Evolutionary conservation across 1,140 invertebrate genomes (phyloP).

Genomic region (Epicauta chinensis): DNA sequence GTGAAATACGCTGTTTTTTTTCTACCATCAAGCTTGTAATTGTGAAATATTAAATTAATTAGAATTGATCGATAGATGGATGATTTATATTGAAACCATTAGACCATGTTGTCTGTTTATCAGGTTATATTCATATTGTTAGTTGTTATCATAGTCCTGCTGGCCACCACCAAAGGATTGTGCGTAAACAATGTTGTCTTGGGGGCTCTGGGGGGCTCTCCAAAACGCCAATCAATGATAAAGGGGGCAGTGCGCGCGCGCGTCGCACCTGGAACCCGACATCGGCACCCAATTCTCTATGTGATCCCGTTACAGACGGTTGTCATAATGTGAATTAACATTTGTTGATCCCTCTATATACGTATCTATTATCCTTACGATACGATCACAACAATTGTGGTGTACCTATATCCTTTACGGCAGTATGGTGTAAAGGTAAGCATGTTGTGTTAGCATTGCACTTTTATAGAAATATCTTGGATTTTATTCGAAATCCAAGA

Average conservation of each 20-base stretch:
- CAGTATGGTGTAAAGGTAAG: too few species aligned
- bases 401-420: too few species aligned
- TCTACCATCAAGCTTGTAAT: background rate
- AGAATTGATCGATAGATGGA: background rate
- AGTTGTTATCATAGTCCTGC: background rate
- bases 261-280: conserved; percentile 29
- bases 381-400: too few species aligned
- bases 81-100: background rate
- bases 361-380: too few species aligned
- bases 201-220: conserved; percentile 20
- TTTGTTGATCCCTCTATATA: too few species aligned
- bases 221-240: conserved; percentile 33
- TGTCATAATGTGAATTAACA: conserved; percentile 17
- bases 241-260: conserved; percentile 25
- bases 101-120: background rate
- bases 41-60: background rate
- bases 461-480: too few species aligned
- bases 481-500: too few species aligned
- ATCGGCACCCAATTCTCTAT: conserved; percentile 21
- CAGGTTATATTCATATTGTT: background rate
- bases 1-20: too few species aligned
- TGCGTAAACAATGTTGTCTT: conserved; percentile 27
- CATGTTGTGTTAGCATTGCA: too few species aligned
- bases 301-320: conserved; percentile 14
- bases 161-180: conserved; percentile 15